These are phyloP conservation scores for Oncopodura yosiiana DNA, from an alignment of 1,140 invertebrate species.

Conservation along the genomic window DNA sequence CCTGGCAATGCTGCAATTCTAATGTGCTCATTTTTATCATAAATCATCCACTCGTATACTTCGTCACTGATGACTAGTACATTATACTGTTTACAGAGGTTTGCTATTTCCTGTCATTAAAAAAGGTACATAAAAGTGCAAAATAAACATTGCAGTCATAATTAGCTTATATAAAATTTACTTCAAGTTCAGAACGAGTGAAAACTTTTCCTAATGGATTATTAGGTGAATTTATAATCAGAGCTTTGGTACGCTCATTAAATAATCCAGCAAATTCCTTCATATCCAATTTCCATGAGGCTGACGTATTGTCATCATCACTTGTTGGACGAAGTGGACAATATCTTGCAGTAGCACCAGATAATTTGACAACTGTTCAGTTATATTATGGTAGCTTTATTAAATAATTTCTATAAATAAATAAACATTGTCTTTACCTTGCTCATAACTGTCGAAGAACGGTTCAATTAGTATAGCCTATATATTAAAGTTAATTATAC, in stretches of 20 bases:
- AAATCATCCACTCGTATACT: constrained; percentile 97
- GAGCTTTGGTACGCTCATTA: constrained; percentile 81
- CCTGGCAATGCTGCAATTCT: constrained; percentile 57
- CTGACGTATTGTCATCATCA: constrained; percentile 49
- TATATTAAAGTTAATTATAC: constrained; percentile 10
- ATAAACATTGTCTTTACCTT: neutral
- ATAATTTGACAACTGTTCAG: constrained; percentile 54
- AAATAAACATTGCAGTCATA: neutral
- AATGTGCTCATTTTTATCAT: constrained; percentile 72
- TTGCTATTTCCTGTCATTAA: constrained; percentile 64
- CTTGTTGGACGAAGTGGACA: constrained; percentile 74
- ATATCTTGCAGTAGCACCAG: constrained; percentile 76
- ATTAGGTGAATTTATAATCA: constrained; percentile 92
- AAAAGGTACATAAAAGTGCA: neutral
- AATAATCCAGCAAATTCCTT: constrained; percentile 74
- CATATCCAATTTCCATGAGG: constrained; percentile 81
- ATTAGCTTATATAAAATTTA: constrained; percentile 20
- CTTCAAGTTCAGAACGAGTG: constrained; percentile 51
- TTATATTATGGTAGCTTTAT: no score
- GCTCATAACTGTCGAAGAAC: constrained; percentile 95
- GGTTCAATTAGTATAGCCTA: constrained; percentile 96
- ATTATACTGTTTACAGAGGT: constrained; percentile 84
- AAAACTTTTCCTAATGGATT: constrained; percentile 93
- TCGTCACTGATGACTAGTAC: constrained; percentile 88
- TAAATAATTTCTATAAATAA: constrained; percentile 25